phyloP scores from a whole-genome alignment of 2,797 vertebrate species.

The Melanotaenia maccullochi region DNA sequence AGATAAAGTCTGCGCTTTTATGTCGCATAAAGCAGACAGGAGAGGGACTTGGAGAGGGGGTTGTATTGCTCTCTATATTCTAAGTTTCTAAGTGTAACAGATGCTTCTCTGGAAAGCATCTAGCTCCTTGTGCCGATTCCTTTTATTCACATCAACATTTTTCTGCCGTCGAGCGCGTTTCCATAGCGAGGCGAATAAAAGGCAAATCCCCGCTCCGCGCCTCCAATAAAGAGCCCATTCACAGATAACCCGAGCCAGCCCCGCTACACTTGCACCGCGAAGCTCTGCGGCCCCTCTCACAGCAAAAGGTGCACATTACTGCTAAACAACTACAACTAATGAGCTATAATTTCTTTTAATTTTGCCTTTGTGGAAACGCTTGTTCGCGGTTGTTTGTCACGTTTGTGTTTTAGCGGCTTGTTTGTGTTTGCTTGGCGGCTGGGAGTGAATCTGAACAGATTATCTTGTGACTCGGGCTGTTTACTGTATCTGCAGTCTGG shows the following conservation, averaged over 20 bases:
- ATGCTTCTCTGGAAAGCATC: conserved; percentile 91
- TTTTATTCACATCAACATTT: conserved; percentile 95
- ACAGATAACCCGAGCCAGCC: conserved; percentile 87
- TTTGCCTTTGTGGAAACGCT: conserved; percentile 33
- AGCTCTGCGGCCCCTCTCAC: conserved; percentile 50
- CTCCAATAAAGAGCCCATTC: conserved; percentile 94
- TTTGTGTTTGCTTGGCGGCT: conserved; percentile 50
- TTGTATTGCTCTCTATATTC: conserved; percentile 91
- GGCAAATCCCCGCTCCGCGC: conserved; percentile 94
- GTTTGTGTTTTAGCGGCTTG: conserved; percentile 46
- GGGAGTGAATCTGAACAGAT: conserved; percentile 26
- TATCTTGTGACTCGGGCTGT: conserved; percentile 39
- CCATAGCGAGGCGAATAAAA: conserved; percentile 99
- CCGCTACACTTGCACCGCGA: conserved; percentile 92
- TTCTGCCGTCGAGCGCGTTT: conserved; percentile 96
- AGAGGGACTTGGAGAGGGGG: conserved; percentile 85
- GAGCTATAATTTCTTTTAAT: conserved; percentile 57
- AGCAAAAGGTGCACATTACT: conserved; percentile 50
- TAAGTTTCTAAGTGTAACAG: conserved; percentile 99
- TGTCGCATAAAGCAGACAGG: conserved; percentile 55
- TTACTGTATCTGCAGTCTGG: conserved; percentile 27
- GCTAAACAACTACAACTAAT: conserved; percentile 59
- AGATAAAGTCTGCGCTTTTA: conserved; percentile 52
- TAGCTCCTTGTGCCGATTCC: conserved; percentile 91
- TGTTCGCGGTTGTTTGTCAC: conserved; percentile 33